These are phyloP conservation scores for Pachycephala philippinensis DNA, from an alignment of 2,113 vertebrate species.

Conservation along the genomic window DNA sequence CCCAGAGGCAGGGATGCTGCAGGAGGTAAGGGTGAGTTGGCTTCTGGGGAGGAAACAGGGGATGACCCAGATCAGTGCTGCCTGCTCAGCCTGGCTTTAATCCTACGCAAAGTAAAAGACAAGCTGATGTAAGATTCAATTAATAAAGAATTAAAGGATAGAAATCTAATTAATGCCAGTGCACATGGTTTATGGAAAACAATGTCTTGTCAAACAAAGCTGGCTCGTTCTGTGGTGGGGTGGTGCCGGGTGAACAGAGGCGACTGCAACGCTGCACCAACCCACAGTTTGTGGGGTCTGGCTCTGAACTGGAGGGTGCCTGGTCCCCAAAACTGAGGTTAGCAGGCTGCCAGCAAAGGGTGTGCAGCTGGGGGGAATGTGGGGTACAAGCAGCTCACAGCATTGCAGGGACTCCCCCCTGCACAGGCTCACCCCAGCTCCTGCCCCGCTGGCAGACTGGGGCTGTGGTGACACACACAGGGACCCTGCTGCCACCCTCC, in stretches of 20 bases:
- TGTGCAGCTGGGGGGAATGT: fast-evolving
- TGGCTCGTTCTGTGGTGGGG: fast-evolving
- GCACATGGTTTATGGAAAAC: not conserved
- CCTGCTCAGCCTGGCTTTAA: not conserved
- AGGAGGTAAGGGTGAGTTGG: not conserved
- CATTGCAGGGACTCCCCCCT: not conserved
- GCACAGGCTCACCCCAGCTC: not conserved
- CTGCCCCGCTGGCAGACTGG: not conserved
- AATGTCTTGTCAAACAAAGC: not conserved
- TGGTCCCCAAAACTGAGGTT: not conserved
- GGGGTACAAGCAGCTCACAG: not conserved
- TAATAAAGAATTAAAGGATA: constrained; percentile 60
- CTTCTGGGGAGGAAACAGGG: not conserved
- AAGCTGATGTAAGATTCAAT: constrained; percentile 33
- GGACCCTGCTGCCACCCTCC: not conserved
- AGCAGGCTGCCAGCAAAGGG: not conserved
- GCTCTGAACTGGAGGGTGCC: not conserved
- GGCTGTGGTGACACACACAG: fast-evolving
- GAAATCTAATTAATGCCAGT: constrained; percentile 22
- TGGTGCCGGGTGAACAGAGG: fast-evolving
- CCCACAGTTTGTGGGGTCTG: fast-evolving
- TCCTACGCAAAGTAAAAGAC: not conserved
- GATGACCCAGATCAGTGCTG: not conserved
- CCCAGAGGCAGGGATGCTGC: not conserved
- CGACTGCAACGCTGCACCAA: fast-evolving